Evolutionary conservation across 2,888 invertebrate species (phyloP), one percentile per base, ranked within the genome.

Genomic region (Acanthoscelides obtectus): DNA sequence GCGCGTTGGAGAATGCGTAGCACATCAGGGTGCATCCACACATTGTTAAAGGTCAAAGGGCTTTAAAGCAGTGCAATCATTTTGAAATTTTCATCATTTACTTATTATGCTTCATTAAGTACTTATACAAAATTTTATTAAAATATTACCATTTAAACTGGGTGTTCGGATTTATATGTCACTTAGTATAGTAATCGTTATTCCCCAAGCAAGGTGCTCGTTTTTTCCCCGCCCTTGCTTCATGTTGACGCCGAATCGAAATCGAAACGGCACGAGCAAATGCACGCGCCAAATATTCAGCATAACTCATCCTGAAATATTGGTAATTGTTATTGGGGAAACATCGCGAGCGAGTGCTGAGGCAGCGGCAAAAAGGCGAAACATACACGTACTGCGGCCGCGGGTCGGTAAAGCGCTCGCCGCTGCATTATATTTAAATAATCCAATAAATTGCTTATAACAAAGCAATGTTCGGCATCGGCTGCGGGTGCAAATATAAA

Each of bases 391-490:
- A 69, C 64, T 64, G 70, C 69, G 67, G 66, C 63, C 72, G n/a
- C n/a, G n/a, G n/a, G n/a, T n/a, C n/a, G 45, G 45, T 45, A 45
- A 45, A 45, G 45, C 17, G 45, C 45, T 45, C 12, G 45, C 45
- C 72, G 67, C 72, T 74, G 75, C 73, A 77, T 78, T 78, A 77
- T 77, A 82, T 82, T 82, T 81, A 79, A 83, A 83, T 82, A 82
- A 82, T 82, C 80, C 79, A 80, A 84, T 83, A 84, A 84, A 84
- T 84, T 83, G 83, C 82, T 81, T 81, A 81, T 82, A 83, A 83
- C 83, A 82, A 83, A 83, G 83, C 84, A 84, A 84, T 84, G 83
- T 81, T 76, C 76, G 45, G 3, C 25, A 6, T 45, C 45, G 45
- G 45, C 45, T 6, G 45, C 73, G 77, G 74, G 80, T 80, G 81